Conservation (phyloP, 2,113 vertebrate genomes). For the Prochilodus magdalenae region DNA sequence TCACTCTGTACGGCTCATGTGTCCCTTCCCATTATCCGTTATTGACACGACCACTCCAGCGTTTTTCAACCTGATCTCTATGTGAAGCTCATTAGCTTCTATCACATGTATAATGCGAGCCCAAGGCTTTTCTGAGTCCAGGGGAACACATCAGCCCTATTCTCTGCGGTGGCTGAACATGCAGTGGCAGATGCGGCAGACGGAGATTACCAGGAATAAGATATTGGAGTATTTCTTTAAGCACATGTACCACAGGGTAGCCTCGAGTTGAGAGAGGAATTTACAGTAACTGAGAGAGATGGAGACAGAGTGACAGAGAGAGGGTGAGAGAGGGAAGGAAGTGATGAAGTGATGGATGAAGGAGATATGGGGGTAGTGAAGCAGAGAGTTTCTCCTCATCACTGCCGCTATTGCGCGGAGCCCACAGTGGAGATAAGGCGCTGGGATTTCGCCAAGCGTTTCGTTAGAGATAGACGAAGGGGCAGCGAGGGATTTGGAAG, state of each 20-base stretch:
- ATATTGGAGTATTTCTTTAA: too few species aligned
- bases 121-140: too few species aligned
- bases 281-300: background rate
- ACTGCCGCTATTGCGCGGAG: slow-evolving; percentile 26
- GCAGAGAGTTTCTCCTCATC: slow-evolving; percentile 32
- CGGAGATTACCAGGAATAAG: too few species aligned
- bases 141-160: too few species aligned
- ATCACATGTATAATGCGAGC: too few species aligned
- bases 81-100: too few species aligned
- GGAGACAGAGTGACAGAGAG: background rate
- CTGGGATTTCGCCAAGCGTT: slow-evolving; percentile 11
- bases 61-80: too few species aligned
- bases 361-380: slow-evolving; percentile 22
- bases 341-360: slow-evolving; percentile 19
- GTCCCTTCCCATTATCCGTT: too few species aligned
- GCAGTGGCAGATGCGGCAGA: too few species aligned
- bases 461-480: slow-evolving; percentile 23
- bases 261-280: background rate
- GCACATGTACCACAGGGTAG: background rate
- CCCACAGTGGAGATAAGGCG: slow-evolving; percentile 26
- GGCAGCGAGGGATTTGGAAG: slow-evolving; percentile 10
- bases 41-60: too few species aligned
- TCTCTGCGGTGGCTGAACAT: too few species aligned
- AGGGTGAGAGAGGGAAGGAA: background rate
- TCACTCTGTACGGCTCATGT: too few species aligned